Conservation (phyloP, 1,140 invertebrate genomes). For the Pinna nobilis region DNA sequence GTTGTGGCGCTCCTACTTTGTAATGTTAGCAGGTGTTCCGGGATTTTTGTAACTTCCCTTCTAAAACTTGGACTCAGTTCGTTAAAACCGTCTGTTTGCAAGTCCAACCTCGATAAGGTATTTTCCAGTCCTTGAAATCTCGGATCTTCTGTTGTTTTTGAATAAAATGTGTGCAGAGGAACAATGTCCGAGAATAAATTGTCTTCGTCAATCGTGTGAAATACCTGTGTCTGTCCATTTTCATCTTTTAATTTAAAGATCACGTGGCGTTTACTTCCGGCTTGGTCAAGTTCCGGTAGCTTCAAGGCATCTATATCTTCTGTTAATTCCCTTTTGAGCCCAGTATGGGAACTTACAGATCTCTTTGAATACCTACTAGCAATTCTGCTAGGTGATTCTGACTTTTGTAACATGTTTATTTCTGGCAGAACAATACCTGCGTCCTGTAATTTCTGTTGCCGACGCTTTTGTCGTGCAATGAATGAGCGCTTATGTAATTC, state of each 20-base stretch:
- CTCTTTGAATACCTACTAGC: constrained; percentile 1
- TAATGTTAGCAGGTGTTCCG: constrained; percentile 16
- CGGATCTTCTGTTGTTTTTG: constrained; percentile 52
- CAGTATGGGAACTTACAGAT: neutral
- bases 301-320: constrained; percentile 44
- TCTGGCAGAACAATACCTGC: constrained; percentile 18
- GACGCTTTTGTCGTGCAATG: constrained; percentile 47
- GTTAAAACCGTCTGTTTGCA: constrained; percentile 31
- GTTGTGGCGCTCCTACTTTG: neutral
- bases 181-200: constrained; percentile 49
- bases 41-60: constrained; percentile 5
- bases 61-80: constrained; percentile 43
- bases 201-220: constrained; percentile 55
- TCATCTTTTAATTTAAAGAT: constrained; percentile 54
- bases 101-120: constrained; percentile 19
- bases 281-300: constrained; percentile 32
- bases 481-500: constrained; percentile 63
- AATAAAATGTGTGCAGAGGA: constrained; percentile 48
- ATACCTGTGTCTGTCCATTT: constrained; percentile 55
- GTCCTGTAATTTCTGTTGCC: constrained; percentile 45
- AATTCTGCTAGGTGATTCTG: neutral
- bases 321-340: neutral
- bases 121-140: constrained; percentile 48
- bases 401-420: constrained; percentile 23
- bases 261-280: constrained; percentile 46